Evolutionary conservation across 1,140 invertebrate genomes (phyloP).

Genomic region (Atta colombica): DNA sequence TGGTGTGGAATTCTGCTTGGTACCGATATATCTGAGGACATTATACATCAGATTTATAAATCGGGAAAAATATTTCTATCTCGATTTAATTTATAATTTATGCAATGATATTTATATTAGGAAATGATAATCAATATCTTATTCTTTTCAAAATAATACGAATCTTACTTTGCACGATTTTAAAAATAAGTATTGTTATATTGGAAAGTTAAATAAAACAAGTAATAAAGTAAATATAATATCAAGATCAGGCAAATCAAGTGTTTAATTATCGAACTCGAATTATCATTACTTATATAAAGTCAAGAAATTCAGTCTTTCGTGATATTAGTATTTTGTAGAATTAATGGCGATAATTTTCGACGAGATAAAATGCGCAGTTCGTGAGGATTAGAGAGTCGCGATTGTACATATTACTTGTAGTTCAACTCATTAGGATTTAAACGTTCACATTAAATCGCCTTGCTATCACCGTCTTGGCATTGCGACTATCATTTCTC

Average conservation of each 20-base stretch:
- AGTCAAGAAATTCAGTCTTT: neutral
- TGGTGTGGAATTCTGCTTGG: too few species aligned
- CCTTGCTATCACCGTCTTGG: neutral
- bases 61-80: neutral
- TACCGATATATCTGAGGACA: neutral
- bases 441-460: neutral
- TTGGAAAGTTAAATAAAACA: neutral
- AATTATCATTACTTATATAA: neutral
- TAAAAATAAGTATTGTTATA: slow-evolving; percentile 12
- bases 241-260: neutral
- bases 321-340: too few species aligned
- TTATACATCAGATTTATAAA: neutral
- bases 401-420: neutral
- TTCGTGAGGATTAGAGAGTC: neutral
- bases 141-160: neutral
- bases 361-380: neutral
- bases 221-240: neutral
- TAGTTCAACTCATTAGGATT: neutral
- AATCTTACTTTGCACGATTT: neutral
- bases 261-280: neutral
- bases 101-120: neutral
- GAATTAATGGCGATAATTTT: neutral
- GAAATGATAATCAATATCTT: neutral
- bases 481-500: slow-evolving; percentile 42
- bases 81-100: slow-evolving; percentile 6